Evolutionary conservation across 2,113 vertebrate species (phyloP), one percentile per base, ranked within the genome.

Genomic region (Pogonocichla stellata): DNA sequence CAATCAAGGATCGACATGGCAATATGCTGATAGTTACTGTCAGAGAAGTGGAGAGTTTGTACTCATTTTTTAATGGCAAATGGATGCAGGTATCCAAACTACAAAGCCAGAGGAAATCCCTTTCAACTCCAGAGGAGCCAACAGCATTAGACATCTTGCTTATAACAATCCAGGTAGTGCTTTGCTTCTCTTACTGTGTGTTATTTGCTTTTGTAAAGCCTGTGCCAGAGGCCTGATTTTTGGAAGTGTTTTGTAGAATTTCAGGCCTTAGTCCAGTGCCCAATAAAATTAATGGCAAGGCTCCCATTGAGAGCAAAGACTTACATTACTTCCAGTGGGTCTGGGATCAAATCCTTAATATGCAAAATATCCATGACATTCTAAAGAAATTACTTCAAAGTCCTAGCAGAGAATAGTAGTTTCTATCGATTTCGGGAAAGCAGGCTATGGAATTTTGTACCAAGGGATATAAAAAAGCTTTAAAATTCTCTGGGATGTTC

Each of bases 61-160:
- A 98, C 95, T 99, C 99, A 7, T 98, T 99, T 97, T 98, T 99
- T 95, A 99, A 98, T 19, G 99, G 99, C 83, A 99, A 99, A 96
- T 99, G 99, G 99, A 99, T 99, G 98, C 99, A 98, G 93, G 98
- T 99, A 94, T 99, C 98, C 96, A 99, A 99, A 87, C 98, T 99
- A 84, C 99, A 99, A 98, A 99, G 99, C 95, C 99, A 99, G 98
- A 98, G 99, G 96, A 99, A 99, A 98, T 99, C 99, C n/a, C 98
- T 99, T 77, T 99, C 99, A 93, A 99, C 99, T 20, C 99, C 99
- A 0, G 99, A 99, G 97, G 99, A 99, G 93, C 99, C 99, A 62
- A 99, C 99, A 45, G 99, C 99, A 19, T 98, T 99, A 92, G 99
- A 99, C 96, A 98, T 99, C 94, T 98, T 99, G 95, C 98, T 99